phyloP scores from a whole-genome alignment of 2,797 vertebrate genomes.

The Pseudochaenichthys georgianus region DNA sequence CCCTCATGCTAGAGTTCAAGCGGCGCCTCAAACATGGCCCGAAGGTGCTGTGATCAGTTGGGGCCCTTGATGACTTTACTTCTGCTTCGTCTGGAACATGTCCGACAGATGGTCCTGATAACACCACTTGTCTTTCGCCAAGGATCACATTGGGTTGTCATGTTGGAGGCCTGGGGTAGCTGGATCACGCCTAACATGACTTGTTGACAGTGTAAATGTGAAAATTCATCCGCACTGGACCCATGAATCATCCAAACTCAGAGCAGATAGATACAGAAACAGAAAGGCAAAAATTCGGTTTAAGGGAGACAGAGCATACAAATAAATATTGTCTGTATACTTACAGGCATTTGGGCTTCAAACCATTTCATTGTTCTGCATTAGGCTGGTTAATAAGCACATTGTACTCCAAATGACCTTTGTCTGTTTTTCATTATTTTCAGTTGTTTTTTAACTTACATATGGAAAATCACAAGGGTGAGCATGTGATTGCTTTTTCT shows the following conservation, averaged over 20 bases:
- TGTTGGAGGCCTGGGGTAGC: slow-evolving; percentile 43
- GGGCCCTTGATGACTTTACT: slow-evolving; percentile 70
- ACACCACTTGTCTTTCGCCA: slow-evolving; percentile 58
- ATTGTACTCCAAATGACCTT: neutral
- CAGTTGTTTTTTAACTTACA: neutral
- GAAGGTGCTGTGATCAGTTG: slow-evolving; percentile 65
- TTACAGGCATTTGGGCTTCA: neutral
- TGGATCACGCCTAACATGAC: slow-evolving; percentile 44
- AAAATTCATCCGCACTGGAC: slow-evolving; percentile 33
- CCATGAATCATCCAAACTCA: slow-evolving; percentile 30
- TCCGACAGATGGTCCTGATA: slow-evolving; percentile 74
- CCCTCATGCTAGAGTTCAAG: slow-evolving; percentile 56
- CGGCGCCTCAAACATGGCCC: slow-evolving; percentile 52
- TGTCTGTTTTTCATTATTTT: neutral
- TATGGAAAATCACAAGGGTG: neutral
- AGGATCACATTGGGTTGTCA: slow-evolving; percentile 44
- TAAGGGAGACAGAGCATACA: neutral
- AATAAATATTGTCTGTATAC: neutral
- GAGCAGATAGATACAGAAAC: slow-evolving; percentile 22
- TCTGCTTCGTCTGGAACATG: slow-evolving; percentile 59
- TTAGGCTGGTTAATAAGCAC: too few relatives aligned
- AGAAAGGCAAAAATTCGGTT: slow-evolving; percentile 1
- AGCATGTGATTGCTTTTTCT: neutral
- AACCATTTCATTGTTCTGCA: neutral
- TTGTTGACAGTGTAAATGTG: slow-evolving; percentile 52